Evolutionary conservation across 2,888 invertebrate species (phyloP).

Genomic region (Leucoptera coffeella): DNA sequence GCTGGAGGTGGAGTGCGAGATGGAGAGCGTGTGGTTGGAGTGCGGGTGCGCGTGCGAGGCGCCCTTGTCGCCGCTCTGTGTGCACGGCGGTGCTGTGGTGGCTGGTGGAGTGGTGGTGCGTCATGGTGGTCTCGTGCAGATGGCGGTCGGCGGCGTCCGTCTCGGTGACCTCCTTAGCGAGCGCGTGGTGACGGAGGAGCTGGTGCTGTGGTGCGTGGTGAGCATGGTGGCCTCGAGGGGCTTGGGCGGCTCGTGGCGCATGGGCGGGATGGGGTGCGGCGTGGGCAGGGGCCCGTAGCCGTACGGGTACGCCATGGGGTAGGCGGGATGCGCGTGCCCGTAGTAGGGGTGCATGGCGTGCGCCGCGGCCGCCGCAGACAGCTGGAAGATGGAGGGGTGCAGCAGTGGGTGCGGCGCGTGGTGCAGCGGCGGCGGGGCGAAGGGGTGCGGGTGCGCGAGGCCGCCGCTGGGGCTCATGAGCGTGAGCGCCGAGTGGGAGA

Average conservation of each 20-base stretch:
- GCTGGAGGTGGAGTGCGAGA: constrained; percentile 62
- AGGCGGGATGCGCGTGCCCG: constrained; percentile 63
- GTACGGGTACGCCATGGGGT: constrained; percentile 65
- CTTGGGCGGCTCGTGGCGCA: constrained; percentile 47
- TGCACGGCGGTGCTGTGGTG: constrained; percentile 62
- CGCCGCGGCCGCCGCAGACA: constrained; percentile 57
- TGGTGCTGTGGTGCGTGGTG: constrained; percentile 64
- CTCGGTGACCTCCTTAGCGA: constrained; percentile 53
- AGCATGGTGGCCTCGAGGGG: constrained; percentile 61
- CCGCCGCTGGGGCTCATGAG: constrained; percentile 57
- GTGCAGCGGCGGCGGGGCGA: constrained; percentile 61
- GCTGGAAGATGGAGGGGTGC: constrained; percentile 56
- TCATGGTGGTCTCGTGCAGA: constrained; percentile 59
- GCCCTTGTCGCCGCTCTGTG: constrained; percentile 59
- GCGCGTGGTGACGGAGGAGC: constrained; percentile 65
- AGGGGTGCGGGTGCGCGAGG: constrained; percentile 61
- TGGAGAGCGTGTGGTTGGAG: constrained; percentile 56
- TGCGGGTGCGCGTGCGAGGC: constrained; percentile 44
- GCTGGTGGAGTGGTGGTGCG: constrained; percentile 61
- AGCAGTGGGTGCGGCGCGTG: constrained; percentile 70
- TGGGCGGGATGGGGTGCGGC: constrained; percentile 68
- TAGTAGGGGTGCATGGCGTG: constrained; percentile 67
- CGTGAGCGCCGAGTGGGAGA: constrained; percentile 57
- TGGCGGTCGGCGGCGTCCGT: constrained; percentile 57
- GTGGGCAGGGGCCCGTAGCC: constrained; percentile 68